These are phyloP conservation scores for Neoitamus cyanurus DNA, from an alignment of 2,888 invertebrate species.

Conservation along the genomic window DNA sequence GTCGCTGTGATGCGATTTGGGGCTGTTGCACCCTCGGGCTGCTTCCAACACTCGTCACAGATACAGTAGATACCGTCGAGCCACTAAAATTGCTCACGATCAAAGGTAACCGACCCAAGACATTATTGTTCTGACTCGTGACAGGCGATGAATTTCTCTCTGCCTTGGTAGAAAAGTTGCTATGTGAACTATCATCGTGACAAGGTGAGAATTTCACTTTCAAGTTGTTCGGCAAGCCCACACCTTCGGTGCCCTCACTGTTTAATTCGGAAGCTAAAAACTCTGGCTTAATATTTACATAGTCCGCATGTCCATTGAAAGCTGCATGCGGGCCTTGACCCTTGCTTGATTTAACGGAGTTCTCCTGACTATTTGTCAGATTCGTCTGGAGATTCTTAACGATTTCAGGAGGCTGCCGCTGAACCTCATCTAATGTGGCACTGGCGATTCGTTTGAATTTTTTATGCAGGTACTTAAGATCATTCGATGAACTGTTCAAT, in stretches of 20 bases:
- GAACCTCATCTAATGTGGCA: slow-evolving; percentile 61
- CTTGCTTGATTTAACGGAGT: background rate
- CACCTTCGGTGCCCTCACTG: background rate
- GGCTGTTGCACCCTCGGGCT: slow-evolving; percentile 39
- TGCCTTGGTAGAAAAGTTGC: background rate
- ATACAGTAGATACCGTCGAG: slow-evolving; percentile 58
- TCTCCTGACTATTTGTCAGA: background rate
- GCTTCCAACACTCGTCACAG: slow-evolving; percentile 53
- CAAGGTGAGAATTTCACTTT: background rate
- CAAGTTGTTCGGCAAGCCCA: background rate
- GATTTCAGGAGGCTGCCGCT: background rate
- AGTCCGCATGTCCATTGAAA: slow-evolving; percentile 19
- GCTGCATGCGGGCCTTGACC: background rate
- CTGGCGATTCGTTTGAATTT: slow-evolving; percentile 92
- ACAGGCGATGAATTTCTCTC: background rate
- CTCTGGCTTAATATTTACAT: background rate
- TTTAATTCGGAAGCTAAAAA: background rate
- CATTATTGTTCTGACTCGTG: slow-evolving; percentile 17
- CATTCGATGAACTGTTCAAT: slow-evolving; percentile 64
- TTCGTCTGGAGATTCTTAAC: background rate
- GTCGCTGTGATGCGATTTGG: slow-evolving; percentile 44
- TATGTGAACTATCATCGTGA: slow-evolving; percentile 19
- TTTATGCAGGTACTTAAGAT: slow-evolving; percentile 87
- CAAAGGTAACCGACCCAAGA: slow-evolving; percentile 16
- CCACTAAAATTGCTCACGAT: background rate